Evolutionary conservation across 2,797 vertebrate genomes (phyloP), one percentile per base, ranked within the genome.

Genomic region (Acanthis flammea): DNA sequence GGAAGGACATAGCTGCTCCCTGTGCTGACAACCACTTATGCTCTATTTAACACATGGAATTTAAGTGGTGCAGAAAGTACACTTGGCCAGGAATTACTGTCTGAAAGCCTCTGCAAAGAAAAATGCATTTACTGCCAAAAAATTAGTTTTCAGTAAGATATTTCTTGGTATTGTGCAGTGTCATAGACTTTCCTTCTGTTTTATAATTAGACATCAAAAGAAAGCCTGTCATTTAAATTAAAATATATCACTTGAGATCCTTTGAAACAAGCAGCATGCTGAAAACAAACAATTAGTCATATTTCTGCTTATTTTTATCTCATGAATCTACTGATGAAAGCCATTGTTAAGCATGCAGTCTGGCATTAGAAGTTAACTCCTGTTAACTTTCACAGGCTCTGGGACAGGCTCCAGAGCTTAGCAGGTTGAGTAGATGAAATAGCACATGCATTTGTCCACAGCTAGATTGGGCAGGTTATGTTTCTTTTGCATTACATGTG

Each of bases 21-120:
- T 23, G 14, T 70, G 61, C 86, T 95, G 92, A 94, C 92, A 96
- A 71, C 93, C 50, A 75, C 86, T 96, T 92, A 88, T 55, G 91
- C 87, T 95, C 95, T 92, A 93, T 91, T 97, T 96, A 96, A 88
- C 94, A 88, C 6, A 19, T 47, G 91, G 95, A 94, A 94, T 94
- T 92, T 89, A 91, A 96, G 78, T 80, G 42, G 42, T 80, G 63
- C 84, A 88, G 88, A 93, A 89, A 89, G 91, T 95, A 93, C 84
- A 87, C 86, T 94, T 91, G 93, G 72, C 33, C 28, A 68, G 65
- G 50, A 91, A 37, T 72, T 72, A 51, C n/a, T 83, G 35, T 66
- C 66, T 91, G 75, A 87, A 87, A 94, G 22, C 8, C 42, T 86
- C 83, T 85, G 58, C 35, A 88, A 75, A 85, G 31, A 50, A 91